Evolutionary conservation across 2,113 vertebrate genomes (phyloP).

Genomic region (Otis tarda): DNA sequence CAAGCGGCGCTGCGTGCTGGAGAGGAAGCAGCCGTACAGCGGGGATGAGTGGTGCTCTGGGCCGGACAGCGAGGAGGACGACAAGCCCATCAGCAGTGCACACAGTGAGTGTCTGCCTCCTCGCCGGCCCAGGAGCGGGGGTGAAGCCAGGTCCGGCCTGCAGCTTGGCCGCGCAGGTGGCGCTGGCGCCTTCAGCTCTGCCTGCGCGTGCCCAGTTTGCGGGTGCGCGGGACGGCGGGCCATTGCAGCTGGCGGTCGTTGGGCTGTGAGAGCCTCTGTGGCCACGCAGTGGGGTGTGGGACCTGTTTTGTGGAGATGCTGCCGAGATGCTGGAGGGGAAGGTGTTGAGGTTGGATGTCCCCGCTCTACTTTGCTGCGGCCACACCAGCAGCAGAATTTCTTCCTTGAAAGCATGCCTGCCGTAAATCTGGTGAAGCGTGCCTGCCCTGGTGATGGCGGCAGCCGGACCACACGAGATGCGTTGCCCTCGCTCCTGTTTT

Average conservation of each 20-base stretch:
- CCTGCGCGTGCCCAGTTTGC: too few species aligned
- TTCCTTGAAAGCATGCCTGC: not conserved
- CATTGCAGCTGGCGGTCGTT: not conserved
- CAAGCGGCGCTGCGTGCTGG: conserved; percentile 94
- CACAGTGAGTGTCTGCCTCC: conserved; percentile 83
- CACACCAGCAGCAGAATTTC: not conserved
- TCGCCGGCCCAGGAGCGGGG: not conserved
- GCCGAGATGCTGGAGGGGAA: not conserved
- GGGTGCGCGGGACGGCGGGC: too few species aligned
- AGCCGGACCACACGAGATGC: accelerated
- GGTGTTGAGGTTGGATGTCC: not conserved
- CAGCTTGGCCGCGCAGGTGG: not conserved
- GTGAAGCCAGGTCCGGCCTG: not conserved
- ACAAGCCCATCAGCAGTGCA: conserved; percentile 83
- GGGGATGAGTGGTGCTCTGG: conserved; percentile 99
- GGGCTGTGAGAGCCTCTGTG: not conserved
- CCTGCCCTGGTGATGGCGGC: not conserved
- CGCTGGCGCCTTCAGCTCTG: too few species aligned
- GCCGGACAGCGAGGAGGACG: conserved; percentile 93
- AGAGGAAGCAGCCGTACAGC: conserved; percentile 96
- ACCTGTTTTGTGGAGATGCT: not conserved
- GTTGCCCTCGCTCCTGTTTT: not conserved
- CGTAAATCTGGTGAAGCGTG: not conserved
- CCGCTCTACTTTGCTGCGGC: not conserved
- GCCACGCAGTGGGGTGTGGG: not conserved